Evolutionary conservation across 2,797 vertebrate genomes (phyloP).

Genomic region (Myiotriccus ornatus): DNA sequence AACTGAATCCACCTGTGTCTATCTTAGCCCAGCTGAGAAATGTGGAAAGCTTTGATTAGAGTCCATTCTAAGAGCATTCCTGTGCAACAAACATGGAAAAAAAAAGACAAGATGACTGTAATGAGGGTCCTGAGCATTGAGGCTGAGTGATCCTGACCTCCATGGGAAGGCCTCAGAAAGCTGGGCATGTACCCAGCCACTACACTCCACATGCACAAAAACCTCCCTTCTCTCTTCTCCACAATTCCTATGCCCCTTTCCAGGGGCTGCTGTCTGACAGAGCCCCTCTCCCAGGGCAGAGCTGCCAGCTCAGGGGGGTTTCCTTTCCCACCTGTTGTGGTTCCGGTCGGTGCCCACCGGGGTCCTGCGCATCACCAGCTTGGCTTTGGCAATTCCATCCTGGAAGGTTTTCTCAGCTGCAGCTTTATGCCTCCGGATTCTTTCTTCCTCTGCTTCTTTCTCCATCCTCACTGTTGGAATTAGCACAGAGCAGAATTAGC

Average conservation of each 20-base stretch:
- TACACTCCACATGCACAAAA: neutral
- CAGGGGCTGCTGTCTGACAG: neutral
- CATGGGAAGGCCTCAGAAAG: neutral
- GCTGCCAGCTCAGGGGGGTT: neutral
- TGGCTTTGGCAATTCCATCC: constrained; percentile 91
- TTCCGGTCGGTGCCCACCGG: constrained; percentile 95
- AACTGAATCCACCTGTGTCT: neutral
- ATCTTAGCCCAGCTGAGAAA: neutral
- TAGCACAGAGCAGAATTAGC: neutral
- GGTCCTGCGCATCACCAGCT: constrained; percentile 86
- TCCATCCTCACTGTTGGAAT: constrained; percentile 86
- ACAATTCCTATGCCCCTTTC: neutral
- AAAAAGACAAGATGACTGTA: neutral
- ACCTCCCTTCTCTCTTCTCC: neutral
- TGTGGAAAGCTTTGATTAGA: neutral
- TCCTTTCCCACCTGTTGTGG: constrained; percentile 86
- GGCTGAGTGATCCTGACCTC: neutral
- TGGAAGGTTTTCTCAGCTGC: constrained; percentile 90
- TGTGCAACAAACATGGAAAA: neutral
- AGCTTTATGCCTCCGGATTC: constrained; percentile 87
- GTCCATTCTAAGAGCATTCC: neutral
- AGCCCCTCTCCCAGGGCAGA: neutral
- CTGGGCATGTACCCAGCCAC: accelerated
- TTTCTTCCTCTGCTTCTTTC: constrained; percentile 92
- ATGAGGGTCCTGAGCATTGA: neutral